Base-by-base conservation (phyloP, 2,113 vertebrate genomes). In the Tachycineta bicolor region DNA sequence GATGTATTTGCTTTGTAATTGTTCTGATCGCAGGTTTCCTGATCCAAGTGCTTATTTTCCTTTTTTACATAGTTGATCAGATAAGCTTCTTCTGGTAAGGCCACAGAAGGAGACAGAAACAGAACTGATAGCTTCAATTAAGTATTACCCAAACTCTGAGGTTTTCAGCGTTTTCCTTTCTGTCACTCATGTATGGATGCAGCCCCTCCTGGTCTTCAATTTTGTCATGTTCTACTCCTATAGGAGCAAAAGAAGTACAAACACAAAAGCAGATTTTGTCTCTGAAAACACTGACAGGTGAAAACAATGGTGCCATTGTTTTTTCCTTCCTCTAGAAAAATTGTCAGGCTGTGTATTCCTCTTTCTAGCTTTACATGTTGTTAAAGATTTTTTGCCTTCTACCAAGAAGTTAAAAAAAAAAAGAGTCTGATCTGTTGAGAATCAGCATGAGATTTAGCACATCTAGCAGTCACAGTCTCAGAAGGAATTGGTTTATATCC, bases 401-500 rank as follows among this genome's bases (percentile, higher is more conserved):
- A 43, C 26, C 16, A 22, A 26, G 33, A 91, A 63, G 31, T 63
- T 55, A n/a, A 65, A 50, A 78, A 76, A 75, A 71, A 75, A 71
- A 44, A n/a, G 7, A 41, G 28, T 28, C 53, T 86, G 64, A 53
- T 79, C 85, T 68, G 46, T 52, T 92, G 76, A 55, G 69, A 92
- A 86, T 87, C 83, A 73, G 59, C n/a, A 41, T 93, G 92, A 92
- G 82, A 86, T 96, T 82, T 96, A 82, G 47, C 92, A 87, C 41
- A 79, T 95, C n/a, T 87, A 63, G 71, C 67, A 87, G 52, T 83
- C 86, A 64, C 34, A 95, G 59, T 49, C 67, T 91, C 55, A 41
- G 46, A 90, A 90, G 58, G 90, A 93, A 49, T 75, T 95, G 82
- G 77, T 90, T 94, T 77, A 31, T 88, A 62, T 94, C 82, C 85